These are phyloP conservation scores for Leptestheria dahalacensis DNA, from an alignment of 1,140 invertebrate genomes.

Conservation along the genomic window DNA sequence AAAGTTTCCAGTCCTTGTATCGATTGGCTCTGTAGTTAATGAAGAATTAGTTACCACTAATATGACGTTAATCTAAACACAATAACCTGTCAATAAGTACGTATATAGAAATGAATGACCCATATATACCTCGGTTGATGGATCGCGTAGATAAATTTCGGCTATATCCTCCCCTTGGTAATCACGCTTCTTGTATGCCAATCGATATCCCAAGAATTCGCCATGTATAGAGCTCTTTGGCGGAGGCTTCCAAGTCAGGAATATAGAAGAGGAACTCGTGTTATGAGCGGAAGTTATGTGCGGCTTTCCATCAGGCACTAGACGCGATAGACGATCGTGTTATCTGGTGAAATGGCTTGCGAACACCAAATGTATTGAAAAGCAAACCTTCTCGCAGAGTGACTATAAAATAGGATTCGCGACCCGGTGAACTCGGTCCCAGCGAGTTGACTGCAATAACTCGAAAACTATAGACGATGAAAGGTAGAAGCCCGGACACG, in stretches of 20 bases:
- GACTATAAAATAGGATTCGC: slow-evolving; percentile 57
- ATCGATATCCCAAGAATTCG: slow-evolving; percentile 60
- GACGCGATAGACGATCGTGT: slow-evolving; percentile 22
- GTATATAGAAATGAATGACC: background rate
- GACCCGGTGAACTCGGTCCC: slow-evolving; percentile 49
- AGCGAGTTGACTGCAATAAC: slow-evolving; percentile 50
- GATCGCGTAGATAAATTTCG: slow-evolving; percentile 50
- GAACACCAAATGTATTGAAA: slow-evolving; percentile 1
- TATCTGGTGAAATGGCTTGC: background rate
- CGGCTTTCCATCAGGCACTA: slow-evolving; percentile 56
- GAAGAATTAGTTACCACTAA: background rate
- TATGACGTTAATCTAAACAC: background rate
- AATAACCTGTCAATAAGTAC: background rate
- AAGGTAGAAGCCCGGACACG: slow-evolving; percentile 46
- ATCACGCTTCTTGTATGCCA: slow-evolving; percentile 47
- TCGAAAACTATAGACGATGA: slow-evolving; percentile 59
- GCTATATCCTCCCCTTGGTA: slow-evolving; percentile 36
- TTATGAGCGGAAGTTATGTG: slow-evolving; percentile 53
- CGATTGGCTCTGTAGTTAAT: slow-evolving; percentile 45
- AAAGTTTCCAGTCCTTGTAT: slow-evolving; percentile 52
- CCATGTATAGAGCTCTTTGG: slow-evolving; percentile 49
- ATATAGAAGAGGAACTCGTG: slow-evolving; percentile 47
- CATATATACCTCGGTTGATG: slow-evolving; percentile 41
- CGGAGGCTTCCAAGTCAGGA: slow-evolving; percentile 53
- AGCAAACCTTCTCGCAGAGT: slow-evolving; percentile 53